A percentile compares a stretch with the other conserved stretches of the same genome.
phyloP scores from a whole-genome alignment of 2,113 vertebrate species.

The Triplophysa rosa region DNA sequence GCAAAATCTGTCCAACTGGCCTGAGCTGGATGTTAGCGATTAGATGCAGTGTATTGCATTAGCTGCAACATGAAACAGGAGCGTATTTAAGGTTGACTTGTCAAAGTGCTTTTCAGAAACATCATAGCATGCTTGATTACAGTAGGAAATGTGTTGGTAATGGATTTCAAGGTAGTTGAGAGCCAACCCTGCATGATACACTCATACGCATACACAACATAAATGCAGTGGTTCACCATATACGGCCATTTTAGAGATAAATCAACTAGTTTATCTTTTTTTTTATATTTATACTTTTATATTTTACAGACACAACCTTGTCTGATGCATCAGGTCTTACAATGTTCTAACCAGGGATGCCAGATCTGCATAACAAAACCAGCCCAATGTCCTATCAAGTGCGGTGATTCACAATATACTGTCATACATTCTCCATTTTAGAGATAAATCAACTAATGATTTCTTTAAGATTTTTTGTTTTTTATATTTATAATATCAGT shows the following conservation, averaged over 20 bases:
- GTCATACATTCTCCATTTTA: too few relatives aligned
- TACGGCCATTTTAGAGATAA: not conserved
- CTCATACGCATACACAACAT: not conserved
- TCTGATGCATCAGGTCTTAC: too few relatives aligned
- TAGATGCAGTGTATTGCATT: slow-evolving; percentile 31
- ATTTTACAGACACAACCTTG: too few relatives aligned
- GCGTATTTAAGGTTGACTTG: slow-evolving; percentile 12
- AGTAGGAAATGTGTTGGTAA: slow-evolving; percentile 31
- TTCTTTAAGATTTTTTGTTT: too few relatives aligned
- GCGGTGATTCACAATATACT: too few relatives aligned
- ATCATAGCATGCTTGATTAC: slow-evolving; percentile 24
- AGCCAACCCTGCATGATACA: not conserved
- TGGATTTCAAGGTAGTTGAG: slow-evolving; percentile 31
- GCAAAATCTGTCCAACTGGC: slow-evolving; percentile 30
- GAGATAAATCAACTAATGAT: too few relatives aligned
- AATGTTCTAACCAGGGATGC: too few relatives aligned
- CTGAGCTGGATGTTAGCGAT: slow-evolving; percentile 17
- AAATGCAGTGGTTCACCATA: not conserved
- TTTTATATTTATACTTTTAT: too few relatives aligned
- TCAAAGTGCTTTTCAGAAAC: slow-evolving; percentile 33
- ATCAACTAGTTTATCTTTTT: not conserved
- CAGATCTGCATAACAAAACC: too few relatives aligned
- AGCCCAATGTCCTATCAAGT: too few relatives aligned
- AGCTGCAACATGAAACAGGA: slow-evolving; percentile 35
- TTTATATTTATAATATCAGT: too few relatives aligned